phyloP scores from a whole-genome alignment of 2,797 vertebrate species.

The Microctenopoma lineatum region DNA sequence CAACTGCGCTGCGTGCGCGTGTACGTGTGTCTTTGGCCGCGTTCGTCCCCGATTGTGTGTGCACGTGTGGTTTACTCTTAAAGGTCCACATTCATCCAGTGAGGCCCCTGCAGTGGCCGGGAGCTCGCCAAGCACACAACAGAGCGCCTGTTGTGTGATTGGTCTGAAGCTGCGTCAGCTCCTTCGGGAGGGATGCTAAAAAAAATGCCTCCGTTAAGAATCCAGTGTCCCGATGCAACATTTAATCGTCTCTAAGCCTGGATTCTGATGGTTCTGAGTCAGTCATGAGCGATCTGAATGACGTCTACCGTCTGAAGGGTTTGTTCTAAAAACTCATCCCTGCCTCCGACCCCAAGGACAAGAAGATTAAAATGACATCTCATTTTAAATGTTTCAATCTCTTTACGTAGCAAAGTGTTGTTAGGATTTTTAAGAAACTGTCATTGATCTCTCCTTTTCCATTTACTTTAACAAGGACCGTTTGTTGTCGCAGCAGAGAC shows the following conservation, averaged over 20 bases:
- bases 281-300: slow-evolving; percentile 28
- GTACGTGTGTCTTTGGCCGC: slow-evolving; percentile 22
- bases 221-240: slow-evolving; percentile 62
- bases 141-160: slow-evolving; percentile 79
- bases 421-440: slow-evolving; percentile 6
- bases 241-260: slow-evolving; percentile 37
- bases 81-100: slow-evolving; percentile 82
- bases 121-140: slow-evolving; percentile 72
- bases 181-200: slow-evolving; percentile 62
- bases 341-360: slow-evolving; percentile 1
- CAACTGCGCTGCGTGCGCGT: slow-evolving; percentile 17
- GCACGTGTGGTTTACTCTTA: slow-evolving; percentile 67
- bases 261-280: slow-evolving; percentile 42
- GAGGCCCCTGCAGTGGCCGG: slow-evolving; percentile 71
- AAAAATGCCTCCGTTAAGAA: slow-evolving; percentile 62
- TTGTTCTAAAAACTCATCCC: slow-evolving; percentile 20
- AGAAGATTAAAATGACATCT: slow-evolving; percentile 26
- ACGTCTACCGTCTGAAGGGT: not conserved
- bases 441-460: slow-evolving; percentile 20
- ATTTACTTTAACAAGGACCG: slow-evolving; percentile 1
- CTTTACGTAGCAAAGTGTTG: slow-evolving; percentile 12
- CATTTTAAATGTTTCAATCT: slow-evolving; percentile 22
- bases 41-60: slow-evolving; percentile 18
- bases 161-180: slow-evolving; percentile 75
- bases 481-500: slow-evolving; percentile 8